phyloP scores from a whole-genome alignment of 2,797 vertebrate genomes.

The Anguilla pacifica region DNA sequence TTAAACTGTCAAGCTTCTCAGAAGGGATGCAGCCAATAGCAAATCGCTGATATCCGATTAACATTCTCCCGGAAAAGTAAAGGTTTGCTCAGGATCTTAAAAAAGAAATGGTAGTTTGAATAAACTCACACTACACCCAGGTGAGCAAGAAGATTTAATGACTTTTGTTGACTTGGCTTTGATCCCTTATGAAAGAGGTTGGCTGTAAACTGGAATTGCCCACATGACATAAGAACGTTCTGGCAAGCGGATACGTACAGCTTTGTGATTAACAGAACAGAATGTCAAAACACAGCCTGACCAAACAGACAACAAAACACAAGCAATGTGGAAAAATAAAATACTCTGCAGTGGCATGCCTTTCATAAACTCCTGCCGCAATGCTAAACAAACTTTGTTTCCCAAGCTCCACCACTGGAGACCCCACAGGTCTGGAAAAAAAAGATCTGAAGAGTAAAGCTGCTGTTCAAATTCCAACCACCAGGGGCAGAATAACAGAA shows the following conservation, averaged over 20 bases:
- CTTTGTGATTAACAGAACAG: conserved; percentile 1
- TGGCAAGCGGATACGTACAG: background rate
- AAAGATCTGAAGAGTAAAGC: background rate
- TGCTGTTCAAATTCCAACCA: conserved; percentile 2
- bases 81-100: background rate
- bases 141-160: conserved; percentile 2
- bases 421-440: background rate
- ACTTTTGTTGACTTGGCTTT: background rate
- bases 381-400: background rate
- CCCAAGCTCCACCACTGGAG: background rate
- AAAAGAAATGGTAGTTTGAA: background rate
- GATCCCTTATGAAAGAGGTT: background rate
- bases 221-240: conserved; percentile 15
- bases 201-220: conserved; percentile 5
- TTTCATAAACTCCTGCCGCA: background rate
- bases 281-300: conserved; percentile 13
- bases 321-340: background rate
- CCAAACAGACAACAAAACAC: background rate
- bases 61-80: background rate
- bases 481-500: background rate
- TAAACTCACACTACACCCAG: background rate
- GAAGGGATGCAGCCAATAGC: background rate
- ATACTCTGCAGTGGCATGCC: background rate
- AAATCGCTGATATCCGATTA: background rate
- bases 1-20: background rate